Evolutionary conservation across 1,140 invertebrate genomes (phyloP), one percentile per base, ranked within the genome.

Genomic region (Gryllus bimaculatus): DNA sequence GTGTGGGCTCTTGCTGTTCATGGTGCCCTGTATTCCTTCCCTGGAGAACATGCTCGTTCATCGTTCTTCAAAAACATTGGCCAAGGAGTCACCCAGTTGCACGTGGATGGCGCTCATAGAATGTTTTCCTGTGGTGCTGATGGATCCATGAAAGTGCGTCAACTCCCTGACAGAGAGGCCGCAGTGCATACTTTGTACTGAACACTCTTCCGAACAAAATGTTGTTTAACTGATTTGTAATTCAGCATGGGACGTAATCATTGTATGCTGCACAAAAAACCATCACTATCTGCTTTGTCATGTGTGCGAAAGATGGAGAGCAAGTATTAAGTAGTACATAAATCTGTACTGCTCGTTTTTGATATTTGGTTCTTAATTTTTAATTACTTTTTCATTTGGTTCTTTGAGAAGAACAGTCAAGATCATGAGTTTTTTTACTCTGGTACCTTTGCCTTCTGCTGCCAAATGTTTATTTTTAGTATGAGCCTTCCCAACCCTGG

Each of bases 51-150:
- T 87, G 93, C 94, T 8, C 89, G 93, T 81, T 95, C 94, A 78
- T 96, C 95, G 79, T 96, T 98, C 87, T 98, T 98, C 88, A 96
- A 97, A 84, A 97, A 96, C 85, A 96, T 97, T 82, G 95, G 96
- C 75, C 96, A 97, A 81, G 98, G 98, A 8, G 97, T 99, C 6
- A 97, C 96, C 10, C 97, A 99, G 87, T 88, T 99, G 75, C 92
- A 95, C 82, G 91, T 99, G 76, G 96, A 98, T 86, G 90, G 91
- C 26, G 90, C 91, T 79, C 92, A 92, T 8, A 91, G 97, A 80
- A 87, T 99, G 81, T 99, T 97, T 88, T 99, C 97, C 2, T 99
- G 98, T 86, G 98, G 98, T 78, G 96, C 97, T 54, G 98, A 99
- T 89, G 98, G 97, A 82, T 98, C 97, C 74, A 95, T 99, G 92